A percentile compares a stretch with the other conserved stretches of the same genome.
Conservation (phyloP, 2,888 invertebrate species). For the Sphaerophoria rueppellii region DNA sequence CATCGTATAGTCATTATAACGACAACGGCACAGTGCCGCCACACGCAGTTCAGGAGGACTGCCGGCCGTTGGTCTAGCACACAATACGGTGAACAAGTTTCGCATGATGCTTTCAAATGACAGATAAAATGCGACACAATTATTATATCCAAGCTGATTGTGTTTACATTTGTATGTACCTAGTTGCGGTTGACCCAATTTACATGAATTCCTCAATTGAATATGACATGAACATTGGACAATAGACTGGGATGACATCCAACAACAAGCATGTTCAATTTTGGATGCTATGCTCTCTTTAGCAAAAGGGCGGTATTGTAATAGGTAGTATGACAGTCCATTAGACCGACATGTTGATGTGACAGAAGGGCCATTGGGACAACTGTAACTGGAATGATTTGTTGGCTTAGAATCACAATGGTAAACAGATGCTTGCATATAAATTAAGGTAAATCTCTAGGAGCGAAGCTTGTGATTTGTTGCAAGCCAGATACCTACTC, state of each 20-base stretch:
- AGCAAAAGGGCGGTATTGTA: conserved; percentile 19
- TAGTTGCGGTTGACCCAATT: conserved; percentile 60
- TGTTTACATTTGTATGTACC: not conserved
- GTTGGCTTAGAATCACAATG: conserved; percentile 25
- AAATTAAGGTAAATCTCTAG: conserved; percentile 23
- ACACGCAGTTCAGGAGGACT: not conserved
- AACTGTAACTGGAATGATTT: conserved; percentile 3
- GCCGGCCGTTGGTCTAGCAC: not conserved
- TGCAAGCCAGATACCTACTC: not conserved
- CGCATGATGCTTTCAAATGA: conserved; percentile 50
- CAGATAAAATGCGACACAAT: conserved; percentile 50
- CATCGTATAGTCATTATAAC: not conserved
- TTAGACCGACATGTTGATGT: conserved; percentile 27
- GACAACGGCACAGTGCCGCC: not conserved
- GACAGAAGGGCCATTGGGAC: conserved; percentile 14
- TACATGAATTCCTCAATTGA: conserved; percentile 49
- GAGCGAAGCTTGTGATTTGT: not conserved
- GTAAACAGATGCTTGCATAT: conserved; percentile 42
- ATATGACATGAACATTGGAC: conserved; percentile 41
- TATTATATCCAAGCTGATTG: not conserved
- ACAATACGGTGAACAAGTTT: conserved; percentile 6
- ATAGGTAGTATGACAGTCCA: conserved; percentile 15
- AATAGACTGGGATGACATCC: not conserved
- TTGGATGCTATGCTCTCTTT: conserved; percentile 32
- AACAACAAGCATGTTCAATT: conserved; percentile 7